Conservation (phyloP, 2,113 vertebrate species). For the Rissa tridactyla region DNA sequence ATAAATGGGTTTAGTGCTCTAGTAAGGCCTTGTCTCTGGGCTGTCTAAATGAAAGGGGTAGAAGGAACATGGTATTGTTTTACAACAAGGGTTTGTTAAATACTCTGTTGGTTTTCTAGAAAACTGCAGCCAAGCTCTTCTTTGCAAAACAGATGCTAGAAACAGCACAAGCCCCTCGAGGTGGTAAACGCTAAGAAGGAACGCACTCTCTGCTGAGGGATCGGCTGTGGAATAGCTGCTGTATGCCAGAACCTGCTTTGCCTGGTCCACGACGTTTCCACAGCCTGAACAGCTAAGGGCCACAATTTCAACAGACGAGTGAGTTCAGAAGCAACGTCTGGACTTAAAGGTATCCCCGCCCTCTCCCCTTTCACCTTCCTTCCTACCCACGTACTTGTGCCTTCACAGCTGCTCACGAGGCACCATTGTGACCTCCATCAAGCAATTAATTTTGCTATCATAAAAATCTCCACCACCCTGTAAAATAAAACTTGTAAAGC, state of each 20-base stretch:
- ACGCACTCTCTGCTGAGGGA: neutral
- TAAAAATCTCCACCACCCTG: neutral
- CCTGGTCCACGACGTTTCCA: neutral
- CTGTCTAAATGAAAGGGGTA: neutral
- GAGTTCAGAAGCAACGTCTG: neutral
- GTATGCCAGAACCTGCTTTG: neutral
- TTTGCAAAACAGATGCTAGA: slow-evolving; percentile 1
- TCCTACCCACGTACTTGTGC: neutral
- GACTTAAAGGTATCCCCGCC: neutral
- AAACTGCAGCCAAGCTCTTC: slow-evolving; percentile 9
- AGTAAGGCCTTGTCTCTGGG: neutral
- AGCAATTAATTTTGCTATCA: neutral
- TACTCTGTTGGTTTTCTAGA: neutral
- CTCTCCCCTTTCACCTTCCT: neutral
- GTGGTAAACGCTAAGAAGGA: neutral
- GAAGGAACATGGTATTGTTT: neutral
- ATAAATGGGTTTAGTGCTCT: neutral
- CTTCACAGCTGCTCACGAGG: neutral
- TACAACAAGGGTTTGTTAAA: neutral
- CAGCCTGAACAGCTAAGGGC: neutral
- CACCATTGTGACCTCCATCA: neutral
- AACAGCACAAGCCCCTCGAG: neutral
- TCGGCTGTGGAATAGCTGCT: neutral
- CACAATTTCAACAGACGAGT: neutral
- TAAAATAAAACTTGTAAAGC: neutral